Evolutionary conservation across 2,797 vertebrate species (phyloP).

Genomic region (Cheirogaleus major): DNA sequence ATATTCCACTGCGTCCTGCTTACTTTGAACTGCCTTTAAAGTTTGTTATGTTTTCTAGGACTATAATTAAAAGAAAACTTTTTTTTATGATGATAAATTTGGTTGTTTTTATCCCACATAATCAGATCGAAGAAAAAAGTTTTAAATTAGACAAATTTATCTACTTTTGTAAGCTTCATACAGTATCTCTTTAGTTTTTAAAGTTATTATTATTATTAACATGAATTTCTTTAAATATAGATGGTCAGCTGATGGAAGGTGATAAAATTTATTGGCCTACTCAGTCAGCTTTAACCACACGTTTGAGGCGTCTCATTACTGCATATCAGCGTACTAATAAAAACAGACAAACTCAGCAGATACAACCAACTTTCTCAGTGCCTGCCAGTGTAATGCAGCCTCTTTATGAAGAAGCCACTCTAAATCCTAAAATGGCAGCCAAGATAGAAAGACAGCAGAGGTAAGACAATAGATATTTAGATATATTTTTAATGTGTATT

Average conservation of each 20-base stretch:
- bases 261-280: conserved; percentile 96
- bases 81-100: neutral
- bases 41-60: neutral
- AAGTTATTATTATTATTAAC: conserved; percentile 1
- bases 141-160: neutral
- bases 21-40: conserved; percentile 14
- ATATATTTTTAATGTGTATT: neutral
- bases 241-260: conserved; percentile 91
- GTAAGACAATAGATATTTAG: conserved; percentile 82
- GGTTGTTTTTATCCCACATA: neutral
- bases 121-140: neutral
- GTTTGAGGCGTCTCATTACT: conserved; percentile 96
- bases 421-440: conserved; percentile 98
- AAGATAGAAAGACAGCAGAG: conserved; percentile 99
- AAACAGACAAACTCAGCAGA: conserved; percentile 95
- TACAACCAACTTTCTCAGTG: conserved; percentile 89
- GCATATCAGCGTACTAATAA: conserved; percentile 97
- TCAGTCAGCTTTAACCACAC: conserved; percentile 94
- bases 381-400: conserved; percentile 91
- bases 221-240: conserved; percentile 82
- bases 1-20: neutral
- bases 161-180: neutral
- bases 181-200: neutral
- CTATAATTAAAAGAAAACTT: conserved; percentile 16
- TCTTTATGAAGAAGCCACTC: conserved; percentile 89